Conservation (phyloP, 2,113 vertebrate genomes). For the Tetraodon nigroviridis region DNA sequence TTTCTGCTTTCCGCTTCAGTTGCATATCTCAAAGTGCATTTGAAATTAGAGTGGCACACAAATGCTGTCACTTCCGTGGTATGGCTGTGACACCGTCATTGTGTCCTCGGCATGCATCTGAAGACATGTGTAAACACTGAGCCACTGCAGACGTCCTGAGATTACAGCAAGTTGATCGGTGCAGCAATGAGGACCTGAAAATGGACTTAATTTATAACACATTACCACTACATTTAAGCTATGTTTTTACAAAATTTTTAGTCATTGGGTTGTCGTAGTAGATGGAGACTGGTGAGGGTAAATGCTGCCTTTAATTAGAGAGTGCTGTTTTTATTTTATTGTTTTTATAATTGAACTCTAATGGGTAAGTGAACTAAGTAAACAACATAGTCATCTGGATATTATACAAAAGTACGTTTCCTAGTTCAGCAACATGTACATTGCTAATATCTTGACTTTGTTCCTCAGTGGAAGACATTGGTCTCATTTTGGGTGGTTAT, state of each 20-base stretch:
- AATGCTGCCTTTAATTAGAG: neutral
- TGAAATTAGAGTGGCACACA: constrained; percentile 29
- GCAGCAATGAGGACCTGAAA: constrained; percentile 13
- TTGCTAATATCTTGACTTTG: neutral
- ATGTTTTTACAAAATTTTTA: neutral
- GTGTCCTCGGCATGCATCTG: constrained; percentile 36
- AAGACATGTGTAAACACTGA: constrained; percentile 49
- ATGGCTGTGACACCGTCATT: constrained; percentile 23
- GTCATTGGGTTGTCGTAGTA: constrained; percentile 5
- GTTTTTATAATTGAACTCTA: too few species aligned
- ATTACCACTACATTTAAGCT: constrained; percentile 3
- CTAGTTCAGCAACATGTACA: neutral
- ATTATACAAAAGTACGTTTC: neutral
- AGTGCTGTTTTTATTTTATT: neutral
- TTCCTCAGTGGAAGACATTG: neutral
- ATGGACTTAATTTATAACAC: neutral
- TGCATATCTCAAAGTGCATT: constrained; percentile 33
- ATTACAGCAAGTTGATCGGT: constrained; percentile 17
- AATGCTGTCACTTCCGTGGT: constrained; percentile 33
- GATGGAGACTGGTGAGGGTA: constrained; percentile 6
- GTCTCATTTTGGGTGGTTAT: neutral
- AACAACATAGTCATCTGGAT: too few species aligned
- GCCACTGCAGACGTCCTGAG: constrained; percentile 27
- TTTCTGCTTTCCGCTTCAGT: constrained; percentile 33
- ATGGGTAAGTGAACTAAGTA: too few species aligned